Evolutionary conservation across 2,113 vertebrate species (phyloP).

Genomic region (Proteles cristata): DNA sequence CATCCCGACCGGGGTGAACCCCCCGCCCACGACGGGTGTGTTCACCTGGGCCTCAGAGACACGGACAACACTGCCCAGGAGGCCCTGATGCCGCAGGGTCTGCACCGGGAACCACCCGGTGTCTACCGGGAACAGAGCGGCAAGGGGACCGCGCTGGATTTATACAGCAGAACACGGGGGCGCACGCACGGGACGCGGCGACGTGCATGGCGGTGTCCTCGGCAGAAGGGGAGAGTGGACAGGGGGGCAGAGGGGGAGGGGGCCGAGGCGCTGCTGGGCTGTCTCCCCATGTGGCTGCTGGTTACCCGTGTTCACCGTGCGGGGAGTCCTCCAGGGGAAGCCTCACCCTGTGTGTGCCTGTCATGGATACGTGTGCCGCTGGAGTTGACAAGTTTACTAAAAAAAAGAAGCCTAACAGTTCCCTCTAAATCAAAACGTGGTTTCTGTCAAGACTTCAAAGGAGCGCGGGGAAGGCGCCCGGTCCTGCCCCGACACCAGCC

Average conservation of each 20-base stretch:
- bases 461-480: background rate
- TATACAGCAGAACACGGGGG: background rate
- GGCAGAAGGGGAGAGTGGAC: background rate
- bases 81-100: no score
- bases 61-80: accelerated
- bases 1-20: accelerated
- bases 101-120: no score
- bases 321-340: background rate
- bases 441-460: background rate
- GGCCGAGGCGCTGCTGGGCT: background rate
- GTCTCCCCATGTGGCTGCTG: background rate
- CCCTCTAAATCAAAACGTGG: background rate
- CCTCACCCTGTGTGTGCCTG: background rate
- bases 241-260: background rate
- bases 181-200: no score
- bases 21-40: background rate
- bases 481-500: background rate
- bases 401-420: background rate
- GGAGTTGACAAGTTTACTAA: background rate
- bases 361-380: background rate
- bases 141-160: no score
- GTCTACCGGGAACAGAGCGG: no score
- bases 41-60: no score
- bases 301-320: accelerated
- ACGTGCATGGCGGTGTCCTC: no score